Conservation (phyloP, 2,113 vertebrate species). For the Tichodroma muraria region DNA sequence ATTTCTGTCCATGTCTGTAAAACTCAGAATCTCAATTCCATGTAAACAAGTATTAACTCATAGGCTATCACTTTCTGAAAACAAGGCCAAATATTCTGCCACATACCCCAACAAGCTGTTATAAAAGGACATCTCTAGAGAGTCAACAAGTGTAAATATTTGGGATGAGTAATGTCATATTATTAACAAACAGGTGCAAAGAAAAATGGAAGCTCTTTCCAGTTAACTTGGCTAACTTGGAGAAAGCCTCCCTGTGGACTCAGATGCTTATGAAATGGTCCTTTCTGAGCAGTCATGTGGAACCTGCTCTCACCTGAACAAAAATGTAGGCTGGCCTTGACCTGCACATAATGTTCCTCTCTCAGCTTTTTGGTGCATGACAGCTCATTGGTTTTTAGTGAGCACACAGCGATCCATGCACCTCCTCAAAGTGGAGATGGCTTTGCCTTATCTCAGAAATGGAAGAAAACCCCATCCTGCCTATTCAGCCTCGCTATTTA, state of each 20-base stretch:
- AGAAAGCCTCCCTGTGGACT: background rate
- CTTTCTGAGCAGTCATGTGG: background rate
- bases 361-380: background rate
- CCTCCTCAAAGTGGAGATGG: background rate
- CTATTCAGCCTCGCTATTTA: background rate
- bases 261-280: background rate
- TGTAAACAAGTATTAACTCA: background rate
- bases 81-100: background rate
- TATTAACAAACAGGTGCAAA: background rate
- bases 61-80: background rate
- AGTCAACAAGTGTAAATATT: background rate
- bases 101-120: background rate
- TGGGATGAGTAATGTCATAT: slow-evolving; percentile 8
- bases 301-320: background rate
- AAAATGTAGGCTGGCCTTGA: background rate
- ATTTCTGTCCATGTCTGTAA: background rate
- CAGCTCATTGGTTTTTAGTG: background rate
- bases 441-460: background rate
- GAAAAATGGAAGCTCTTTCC: slow-evolving; percentile 5
- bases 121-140: background rate
- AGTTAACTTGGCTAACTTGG: background rate
- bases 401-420: background rate
- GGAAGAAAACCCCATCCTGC: background rate
- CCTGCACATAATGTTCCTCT: background rate
- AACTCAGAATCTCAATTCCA: background rate